phyloP scores from a whole-genome alignment of 2,113 vertebrate species.

The Trogon melanurus region DNA sequence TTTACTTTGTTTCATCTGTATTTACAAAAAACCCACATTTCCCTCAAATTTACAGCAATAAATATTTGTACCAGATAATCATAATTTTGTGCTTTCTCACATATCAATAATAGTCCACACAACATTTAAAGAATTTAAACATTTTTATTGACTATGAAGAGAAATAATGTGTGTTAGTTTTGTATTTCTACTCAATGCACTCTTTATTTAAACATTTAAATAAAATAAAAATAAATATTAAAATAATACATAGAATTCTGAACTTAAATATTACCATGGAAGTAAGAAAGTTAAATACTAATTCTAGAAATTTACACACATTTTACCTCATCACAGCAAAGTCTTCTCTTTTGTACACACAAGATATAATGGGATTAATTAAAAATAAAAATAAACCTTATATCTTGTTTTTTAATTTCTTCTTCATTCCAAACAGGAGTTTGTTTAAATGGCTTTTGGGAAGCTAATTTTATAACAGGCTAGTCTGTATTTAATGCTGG shows the following conservation, averaged over 20 bases:
- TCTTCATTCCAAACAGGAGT: background rate
- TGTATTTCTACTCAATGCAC: background rate
- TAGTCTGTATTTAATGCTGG: background rate
- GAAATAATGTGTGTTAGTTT: background rate
- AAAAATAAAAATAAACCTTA: background rate
- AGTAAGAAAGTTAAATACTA: background rate
- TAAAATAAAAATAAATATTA: background rate
- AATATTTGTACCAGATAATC: background rate
- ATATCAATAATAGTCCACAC: background rate
- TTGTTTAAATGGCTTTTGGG: background rate
- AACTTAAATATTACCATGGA: background rate
- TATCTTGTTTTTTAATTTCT: background rate
- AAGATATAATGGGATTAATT: background rate
- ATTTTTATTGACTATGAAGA: background rate
- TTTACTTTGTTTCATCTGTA: background rate
- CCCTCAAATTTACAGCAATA: background rate
- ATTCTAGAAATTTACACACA: background rate
- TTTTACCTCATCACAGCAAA: background rate
- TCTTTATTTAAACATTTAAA: background rate
- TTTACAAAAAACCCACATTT: background rate
- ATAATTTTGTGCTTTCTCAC: background rate
- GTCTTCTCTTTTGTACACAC: background rate
- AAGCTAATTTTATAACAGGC: background rate
- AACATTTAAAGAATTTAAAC: background rate
- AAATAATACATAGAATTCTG: background rate